Evolutionary conservation across 53 echinoderm and acorn worm genomes (phyloP).

Genomic region (Paracentrotus lividus): DNA sequence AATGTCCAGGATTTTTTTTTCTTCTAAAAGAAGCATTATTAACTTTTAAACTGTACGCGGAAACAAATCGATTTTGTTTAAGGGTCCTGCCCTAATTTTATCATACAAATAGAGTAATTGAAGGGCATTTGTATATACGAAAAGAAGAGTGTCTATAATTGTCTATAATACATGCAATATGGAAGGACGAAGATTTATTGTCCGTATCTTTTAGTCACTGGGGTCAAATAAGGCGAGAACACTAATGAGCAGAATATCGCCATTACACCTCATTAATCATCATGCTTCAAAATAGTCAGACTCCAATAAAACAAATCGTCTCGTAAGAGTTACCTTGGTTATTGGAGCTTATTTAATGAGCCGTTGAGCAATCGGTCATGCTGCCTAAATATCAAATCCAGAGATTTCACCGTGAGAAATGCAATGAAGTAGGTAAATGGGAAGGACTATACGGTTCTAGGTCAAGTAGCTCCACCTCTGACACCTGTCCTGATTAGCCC

Average conservation of each 20-base stretch:
- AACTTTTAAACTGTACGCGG: too few species aligned
- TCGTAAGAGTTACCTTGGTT: conserved; percentile 34
- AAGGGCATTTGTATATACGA: not conserved
- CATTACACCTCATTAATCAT: not conserved
- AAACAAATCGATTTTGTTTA: not conserved
- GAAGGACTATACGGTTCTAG: too few species aligned
- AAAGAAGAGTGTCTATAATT: too few species aligned
- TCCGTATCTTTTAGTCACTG: not conserved
- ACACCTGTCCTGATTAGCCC: too few species aligned
- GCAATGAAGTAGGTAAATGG: not conserved
- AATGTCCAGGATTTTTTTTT: too few species aligned
- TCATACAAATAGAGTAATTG: not conserved
- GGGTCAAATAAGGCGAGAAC: conserved; percentile 9
- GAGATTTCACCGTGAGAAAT: not conserved
- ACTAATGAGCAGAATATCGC: not conserved
- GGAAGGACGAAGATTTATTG: not conserved
- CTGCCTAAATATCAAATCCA: not conserved
- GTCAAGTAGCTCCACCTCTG: too few species aligned
- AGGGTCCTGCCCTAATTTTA: not conserved
- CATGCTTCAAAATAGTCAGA: not conserved
- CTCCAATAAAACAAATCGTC: not conserved
- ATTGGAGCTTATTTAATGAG: not conserved
- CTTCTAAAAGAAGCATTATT: too few species aligned
- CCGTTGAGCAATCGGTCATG: not conserved
- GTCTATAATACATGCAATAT: too few species aligned